Evolutionary conservation across 2,888 invertebrate genomes (phyloP).

Genomic region (Drosophila prostipennis): DNA sequence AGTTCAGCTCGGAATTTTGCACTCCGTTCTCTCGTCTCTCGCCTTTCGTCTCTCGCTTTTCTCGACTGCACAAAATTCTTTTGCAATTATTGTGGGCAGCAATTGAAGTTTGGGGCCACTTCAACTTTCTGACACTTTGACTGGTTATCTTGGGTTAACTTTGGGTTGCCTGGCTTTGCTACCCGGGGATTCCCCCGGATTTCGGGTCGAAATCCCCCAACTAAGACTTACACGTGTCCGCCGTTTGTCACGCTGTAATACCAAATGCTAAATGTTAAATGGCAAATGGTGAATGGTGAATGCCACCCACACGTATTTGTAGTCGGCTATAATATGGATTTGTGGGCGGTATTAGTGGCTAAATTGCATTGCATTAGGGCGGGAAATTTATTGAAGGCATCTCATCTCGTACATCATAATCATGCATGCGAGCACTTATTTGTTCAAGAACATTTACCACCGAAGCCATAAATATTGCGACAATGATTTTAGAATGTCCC

Average conservation of each 20-base stretch:
- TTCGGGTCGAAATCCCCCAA: not conserved
- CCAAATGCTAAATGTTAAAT: not conserved
- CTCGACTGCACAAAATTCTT: constrained; percentile 8
- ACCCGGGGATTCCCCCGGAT: not conserved
- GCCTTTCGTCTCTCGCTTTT: not conserved
- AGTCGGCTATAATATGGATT: not conserved
- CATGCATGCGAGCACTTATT: not conserved
- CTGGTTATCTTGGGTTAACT: constrained; percentile 3
- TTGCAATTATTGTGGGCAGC: constrained; percentile 19
- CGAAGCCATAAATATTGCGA: not conserved
- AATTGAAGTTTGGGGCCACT: constrained; percentile 9
- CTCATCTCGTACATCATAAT: not conserved
- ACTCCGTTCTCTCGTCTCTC: not conserved
- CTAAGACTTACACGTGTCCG: not conserved
- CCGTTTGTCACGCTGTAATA: not conserved
- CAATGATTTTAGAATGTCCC: not conserved
- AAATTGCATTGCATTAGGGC: not conserved
- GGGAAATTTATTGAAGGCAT: not conserved
- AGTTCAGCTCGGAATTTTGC: constrained; percentile 5
- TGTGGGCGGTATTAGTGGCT: not conserved
- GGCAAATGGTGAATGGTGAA: too few relatives aligned
- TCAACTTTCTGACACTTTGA: constrained; percentile 23
- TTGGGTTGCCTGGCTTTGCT: not conserved
- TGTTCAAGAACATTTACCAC: not conserved
- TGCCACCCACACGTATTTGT: not conserved